phyloP scores from a whole-genome alignment of 2,888 invertebrate species.

The Phlogophora meticulosa region DNA sequence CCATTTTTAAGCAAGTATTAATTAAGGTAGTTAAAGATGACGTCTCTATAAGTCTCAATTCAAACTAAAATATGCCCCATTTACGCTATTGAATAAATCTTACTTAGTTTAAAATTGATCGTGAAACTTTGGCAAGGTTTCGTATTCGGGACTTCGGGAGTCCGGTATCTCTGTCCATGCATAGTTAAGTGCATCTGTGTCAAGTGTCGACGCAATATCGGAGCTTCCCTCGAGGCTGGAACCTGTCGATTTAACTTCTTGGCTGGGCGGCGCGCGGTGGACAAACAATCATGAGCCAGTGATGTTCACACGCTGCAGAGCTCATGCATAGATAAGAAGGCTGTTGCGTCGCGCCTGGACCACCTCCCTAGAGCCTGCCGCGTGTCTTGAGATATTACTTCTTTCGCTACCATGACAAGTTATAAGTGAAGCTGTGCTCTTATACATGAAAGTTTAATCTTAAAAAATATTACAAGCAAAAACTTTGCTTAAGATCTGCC shows the following conservation, averaged over 20 bases:
- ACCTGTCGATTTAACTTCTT: slow-evolving; percentile 82
- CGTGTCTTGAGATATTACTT: slow-evolving; percentile 81
- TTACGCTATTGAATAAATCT: slow-evolving; percentile 23
- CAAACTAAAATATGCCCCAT: background rate
- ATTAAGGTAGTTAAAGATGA: background rate
- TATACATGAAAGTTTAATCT: slow-evolving; percentile 54
- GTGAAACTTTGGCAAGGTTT: slow-evolving; percentile 80
- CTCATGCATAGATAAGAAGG: slow-evolving; percentile 83
- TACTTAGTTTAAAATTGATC: slow-evolving; percentile 80
- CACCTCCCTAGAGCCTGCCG: slow-evolving; percentile 71
- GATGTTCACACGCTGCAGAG: slow-evolving; percentile 69
- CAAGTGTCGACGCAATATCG: slow-evolving; percentile 88
- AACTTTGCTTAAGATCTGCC: slow-evolving; percentile 13
- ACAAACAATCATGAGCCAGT: slow-evolving; percentile 70
- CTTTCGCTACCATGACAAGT: slow-evolving; percentile 76
- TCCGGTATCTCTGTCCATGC: slow-evolving; percentile 86
- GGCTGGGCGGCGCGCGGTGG: slow-evolving; percentile 67
- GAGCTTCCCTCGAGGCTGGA: slow-evolving; percentile 74
- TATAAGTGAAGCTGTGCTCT: slow-evolving; percentile 62
- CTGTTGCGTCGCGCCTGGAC: slow-evolving; percentile 73
- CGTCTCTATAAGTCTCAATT: background rate
- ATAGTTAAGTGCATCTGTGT: slow-evolving; percentile 88
- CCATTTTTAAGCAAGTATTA: background rate
- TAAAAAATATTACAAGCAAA: slow-evolving; percentile 36
- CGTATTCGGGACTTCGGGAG: slow-evolving; percentile 81